Evolutionary conservation across 2,113 vertebrate species (phyloP).

Genomic region (Ammodytes dubius): DNA sequence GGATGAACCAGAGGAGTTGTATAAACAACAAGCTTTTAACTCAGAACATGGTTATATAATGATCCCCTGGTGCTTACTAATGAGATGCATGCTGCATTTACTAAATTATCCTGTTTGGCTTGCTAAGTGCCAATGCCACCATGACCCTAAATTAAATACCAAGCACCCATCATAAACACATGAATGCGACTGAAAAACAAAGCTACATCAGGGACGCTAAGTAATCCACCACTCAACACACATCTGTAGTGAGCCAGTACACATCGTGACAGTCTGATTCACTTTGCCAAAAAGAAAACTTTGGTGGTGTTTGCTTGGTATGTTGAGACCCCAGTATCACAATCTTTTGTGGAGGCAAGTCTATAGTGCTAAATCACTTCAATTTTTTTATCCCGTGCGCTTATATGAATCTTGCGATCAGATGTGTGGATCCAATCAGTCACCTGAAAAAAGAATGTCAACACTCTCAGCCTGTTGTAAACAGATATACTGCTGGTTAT

Average conservation of each 20-base stretch:
- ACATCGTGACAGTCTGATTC: background rate
- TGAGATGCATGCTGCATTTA: conserved; percentile 60
- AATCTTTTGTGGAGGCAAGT: background rate
- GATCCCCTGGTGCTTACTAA: conserved; percentile 46
- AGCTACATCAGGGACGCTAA: background rate
- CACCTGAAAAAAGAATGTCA: background rate
- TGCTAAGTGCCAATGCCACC: conserved; percentile 31
- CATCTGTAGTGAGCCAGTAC: background rate
- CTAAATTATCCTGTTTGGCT: conserved; percentile 61
- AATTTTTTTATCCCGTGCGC: background rate
- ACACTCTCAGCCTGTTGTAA: background rate
- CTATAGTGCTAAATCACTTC: background rate
- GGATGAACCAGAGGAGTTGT: conserved; percentile 26
- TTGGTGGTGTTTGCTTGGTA: background rate
- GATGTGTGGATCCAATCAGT: background rate
- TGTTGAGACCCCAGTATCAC: background rate
- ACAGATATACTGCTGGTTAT: background rate
- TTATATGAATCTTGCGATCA: conserved; percentile 3
- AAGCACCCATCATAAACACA: conserved; percentile 26
- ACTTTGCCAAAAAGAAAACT: background rate
- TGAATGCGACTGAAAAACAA: conserved; percentile 1
- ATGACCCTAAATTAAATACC: conserved; percentile 55
- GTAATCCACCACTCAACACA: background rate
- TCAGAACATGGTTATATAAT: conserved; percentile 45
- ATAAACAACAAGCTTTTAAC: conserved; percentile 64